Percentiles rank a stretch among this genome's conserved stretches.
Conservation (phyloP, 2,797 vertebrate genomes). For the Pangasius macronema region DNA sequence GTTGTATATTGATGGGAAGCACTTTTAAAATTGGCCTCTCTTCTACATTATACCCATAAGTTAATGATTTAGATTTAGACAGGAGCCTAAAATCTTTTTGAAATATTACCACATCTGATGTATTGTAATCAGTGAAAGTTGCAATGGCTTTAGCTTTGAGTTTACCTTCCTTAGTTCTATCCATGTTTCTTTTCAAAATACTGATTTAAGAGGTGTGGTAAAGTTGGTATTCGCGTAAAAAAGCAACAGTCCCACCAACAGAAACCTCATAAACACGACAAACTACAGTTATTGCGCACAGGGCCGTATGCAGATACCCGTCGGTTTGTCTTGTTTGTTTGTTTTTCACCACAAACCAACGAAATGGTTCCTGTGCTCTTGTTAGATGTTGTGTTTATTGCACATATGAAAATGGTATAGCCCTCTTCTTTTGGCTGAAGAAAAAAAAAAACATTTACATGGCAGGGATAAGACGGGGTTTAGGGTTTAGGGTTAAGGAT, state of each 20-base stretch:
- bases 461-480: background rate
- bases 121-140: background rate
- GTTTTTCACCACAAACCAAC: background rate
- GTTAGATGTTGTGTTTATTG: slow-evolving; percentile 2
- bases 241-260: slow-evolving; percentile 50
- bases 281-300: slow-evolving; percentile 15
- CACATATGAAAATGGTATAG: background rate
- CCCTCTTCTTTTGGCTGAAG: background rate
- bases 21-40: background rate
- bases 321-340: background rate
- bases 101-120: background rate
- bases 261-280: slow-evolving; percentile 41
- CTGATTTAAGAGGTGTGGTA: slow-evolving; percentile 44
- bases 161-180: too few relatives aligned
- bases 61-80: background rate
- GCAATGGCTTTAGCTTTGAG: background rate
- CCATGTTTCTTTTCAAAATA: background rate
- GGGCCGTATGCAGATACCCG: background rate
- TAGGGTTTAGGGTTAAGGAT: slow-evolving; percentile 1
- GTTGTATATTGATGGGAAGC: background rate
- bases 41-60: background rate
- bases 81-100: background rate
- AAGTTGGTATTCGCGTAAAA: slow-evolving; percentile 63
- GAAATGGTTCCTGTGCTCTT: background rate
- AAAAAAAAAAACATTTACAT: background rate